Base-by-base conservation (phyloP, 2,888 invertebrate species). In the Dorcus parallelipipedus region DNA sequence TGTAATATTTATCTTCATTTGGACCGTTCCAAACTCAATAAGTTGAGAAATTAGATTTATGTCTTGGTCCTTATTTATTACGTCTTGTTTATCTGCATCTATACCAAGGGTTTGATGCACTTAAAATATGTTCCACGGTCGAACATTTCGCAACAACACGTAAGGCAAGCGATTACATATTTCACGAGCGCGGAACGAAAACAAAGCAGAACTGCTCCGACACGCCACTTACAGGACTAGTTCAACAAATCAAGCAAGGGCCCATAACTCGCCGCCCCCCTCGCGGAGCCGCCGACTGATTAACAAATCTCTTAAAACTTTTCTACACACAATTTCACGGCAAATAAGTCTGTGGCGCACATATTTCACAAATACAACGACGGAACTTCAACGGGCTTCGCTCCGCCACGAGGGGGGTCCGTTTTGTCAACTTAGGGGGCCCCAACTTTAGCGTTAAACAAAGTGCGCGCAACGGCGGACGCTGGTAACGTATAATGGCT, bases 341-440 rank as follows among this genome's bases (percentile, higher is more conserved):
- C 59, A 65, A 66, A 66, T 67, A 65, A 66, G 60, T 62, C 54
- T 42, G 38, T 43, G 53, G 57, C 61, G 58, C 58, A 62, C 58
- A 61, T 61, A 66, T 64, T 64, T 63, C 61, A 63, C 59, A 62
- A 65, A 58, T 56, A 67, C 58, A 66, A 65, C 60, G 54, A 56
- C 59, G 49, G 20, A 23, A 45, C 45, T 45, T 45, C 45, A 45
- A 45, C 53, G 59, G 56, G 55, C 47, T 47, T 47, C 61, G 56
- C 54, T 54, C 50, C 47, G 26, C 49, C 41, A 45, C 52, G 38
- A 50, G 50, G 66, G 66, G 66, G 67, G 67, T 67, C 67, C 67
- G 66, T 67, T 67, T 62, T 67, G 63, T 64, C 64, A 58, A 52
- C 65, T 43, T 52, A 53, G 64, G 63, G 66, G 65, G 66, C 63